These are phyloP conservation scores for Oplegnathus fasciatus DNA, from an alignment of 2,113 vertebrate species.

Conservation along the genomic window DNA sequence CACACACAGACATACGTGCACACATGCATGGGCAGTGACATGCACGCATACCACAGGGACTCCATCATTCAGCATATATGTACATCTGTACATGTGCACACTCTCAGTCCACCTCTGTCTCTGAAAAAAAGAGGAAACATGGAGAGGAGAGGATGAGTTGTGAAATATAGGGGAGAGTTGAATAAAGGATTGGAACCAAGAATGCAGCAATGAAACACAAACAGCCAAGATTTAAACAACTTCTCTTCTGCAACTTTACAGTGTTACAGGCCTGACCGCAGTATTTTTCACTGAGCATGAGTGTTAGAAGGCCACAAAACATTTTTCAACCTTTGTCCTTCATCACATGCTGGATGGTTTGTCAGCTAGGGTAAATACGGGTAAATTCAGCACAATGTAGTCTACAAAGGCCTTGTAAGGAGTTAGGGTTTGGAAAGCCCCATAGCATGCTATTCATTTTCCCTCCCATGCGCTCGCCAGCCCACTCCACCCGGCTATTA, in stretches of 20 bases:
- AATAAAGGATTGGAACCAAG: constrained; percentile 33
- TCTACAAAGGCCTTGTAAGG: constrained; percentile 67
- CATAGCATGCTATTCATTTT: constrained; percentile 71
- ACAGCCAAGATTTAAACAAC: constrained; percentile 41
- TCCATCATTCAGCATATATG: background rate
- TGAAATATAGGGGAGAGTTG: constrained; percentile 56
- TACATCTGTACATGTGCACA: constrained; percentile 1
- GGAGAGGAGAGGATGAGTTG: constrained; percentile 51
- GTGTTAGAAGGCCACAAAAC: constrained; percentile 55
- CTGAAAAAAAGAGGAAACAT: constrained; percentile 50
- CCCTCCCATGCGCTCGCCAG: constrained; percentile 61
- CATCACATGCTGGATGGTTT: constrained; percentile 47
- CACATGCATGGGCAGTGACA: constrained; percentile 15
- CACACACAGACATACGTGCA: background rate
- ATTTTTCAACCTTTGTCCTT: constrained; percentile 58
- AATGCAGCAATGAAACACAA: constrained; percentile 43
- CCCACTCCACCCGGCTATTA: constrained; percentile 81
- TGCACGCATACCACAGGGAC: constrained; percentile 42
- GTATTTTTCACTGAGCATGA: constrained; percentile 26
- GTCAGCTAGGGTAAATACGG: constrained; percentile 60
- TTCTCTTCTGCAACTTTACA: constrained; percentile 42
- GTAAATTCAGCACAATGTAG: constrained; percentile 56
- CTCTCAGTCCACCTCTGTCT: constrained; percentile 10
- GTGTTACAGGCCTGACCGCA: constrained; percentile 15
- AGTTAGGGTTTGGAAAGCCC: constrained; percentile 78